Conservation (phyloP, 2,888 invertebrate genomes). For the Limnephilus lunatus region DNA sequence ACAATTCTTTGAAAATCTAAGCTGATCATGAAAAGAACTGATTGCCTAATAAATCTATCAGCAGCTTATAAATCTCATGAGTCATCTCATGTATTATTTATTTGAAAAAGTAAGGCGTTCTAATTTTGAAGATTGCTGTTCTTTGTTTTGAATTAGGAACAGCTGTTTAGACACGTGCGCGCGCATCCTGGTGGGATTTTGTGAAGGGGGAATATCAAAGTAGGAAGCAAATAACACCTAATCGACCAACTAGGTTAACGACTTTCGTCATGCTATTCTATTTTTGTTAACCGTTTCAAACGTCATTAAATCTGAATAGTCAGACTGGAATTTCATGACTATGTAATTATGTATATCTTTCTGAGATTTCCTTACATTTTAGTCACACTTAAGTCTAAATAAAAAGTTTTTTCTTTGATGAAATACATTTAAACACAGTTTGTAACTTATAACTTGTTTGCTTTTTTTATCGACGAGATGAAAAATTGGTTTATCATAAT, state of each 20-base stretch:
- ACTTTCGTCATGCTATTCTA: not conserved
- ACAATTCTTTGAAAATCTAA: not conserved
- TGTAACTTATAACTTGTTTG: not conserved
- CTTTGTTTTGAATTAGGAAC: slow-evolving; percentile 7
- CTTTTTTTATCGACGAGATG: not conserved
- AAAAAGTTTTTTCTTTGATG: not conserved
- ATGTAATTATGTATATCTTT: not conserved
- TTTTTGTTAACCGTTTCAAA: not conserved
- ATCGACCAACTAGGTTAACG: not conserved
- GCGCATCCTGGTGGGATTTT: not conserved
- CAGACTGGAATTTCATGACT: not conserved
- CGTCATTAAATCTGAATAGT: not conserved
- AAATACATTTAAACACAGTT: not conserved
- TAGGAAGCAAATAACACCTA: not conserved
- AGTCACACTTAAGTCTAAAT: not conserved
- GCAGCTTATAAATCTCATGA: not conserved
- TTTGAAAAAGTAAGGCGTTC: not conserved
- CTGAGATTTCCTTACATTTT: not conserved
- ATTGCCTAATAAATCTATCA: not conserved
- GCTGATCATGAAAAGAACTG: not conserved
- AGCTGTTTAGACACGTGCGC: slow-evolving; percentile 38
- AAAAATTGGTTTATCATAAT: not conserved
- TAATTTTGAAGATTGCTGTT: not conserved
- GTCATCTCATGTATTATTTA: not conserved
- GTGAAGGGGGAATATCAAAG: not conserved